Percentiles rank a stretch among this genome's conserved stretches.
Conservation (phyloP, 2,797 vertebrate species). For the Rhincodon typus region DNA sequence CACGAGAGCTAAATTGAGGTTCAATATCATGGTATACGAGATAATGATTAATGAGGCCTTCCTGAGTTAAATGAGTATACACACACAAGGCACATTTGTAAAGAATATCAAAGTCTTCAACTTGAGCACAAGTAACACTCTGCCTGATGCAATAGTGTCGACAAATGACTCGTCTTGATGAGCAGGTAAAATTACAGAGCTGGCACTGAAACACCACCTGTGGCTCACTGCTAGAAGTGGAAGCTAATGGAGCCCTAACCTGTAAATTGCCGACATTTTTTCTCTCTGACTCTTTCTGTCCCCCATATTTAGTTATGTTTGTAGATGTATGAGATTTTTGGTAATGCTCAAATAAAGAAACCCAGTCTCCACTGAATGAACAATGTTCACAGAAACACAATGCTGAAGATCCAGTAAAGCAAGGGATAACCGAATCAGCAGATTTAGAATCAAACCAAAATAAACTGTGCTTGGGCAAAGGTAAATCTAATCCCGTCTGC, state of each 20-base stretch:
- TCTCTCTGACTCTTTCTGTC: not conserved
- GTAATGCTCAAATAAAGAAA: conserved; percentile 25
- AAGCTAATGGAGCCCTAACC: not conserved
- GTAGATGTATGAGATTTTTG: not conserved
- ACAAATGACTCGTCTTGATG: conserved; percentile 34
- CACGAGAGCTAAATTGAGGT: not conserved
- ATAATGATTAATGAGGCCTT: conserved; percentile 13
- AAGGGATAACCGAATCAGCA: not conserved
- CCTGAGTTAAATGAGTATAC: not conserved
- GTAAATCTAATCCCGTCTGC: not conserved
- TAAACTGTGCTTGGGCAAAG: not conserved
- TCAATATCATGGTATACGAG: conserved; percentile 15
- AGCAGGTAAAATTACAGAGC: conserved; percentile 25
- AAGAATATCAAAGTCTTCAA: conserved; percentile 19
- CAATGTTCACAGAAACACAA: conserved; percentile 14
- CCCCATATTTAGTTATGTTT: not conserved
- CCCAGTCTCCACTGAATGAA: not conserved
- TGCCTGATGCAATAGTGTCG: conserved; percentile 25
- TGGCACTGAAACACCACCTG: conserved; percentile 24
- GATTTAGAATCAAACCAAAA: not conserved
- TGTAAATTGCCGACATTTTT: not conserved
- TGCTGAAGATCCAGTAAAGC: not conserved
- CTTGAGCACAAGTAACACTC: conserved; percentile 10
- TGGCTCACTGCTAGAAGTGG: not conserved
- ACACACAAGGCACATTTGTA: conserved; percentile 8